Evolutionary conservation across 2,113 vertebrate species (phyloP).

Genomic region (Dasyurus viverrinus): DNA sequence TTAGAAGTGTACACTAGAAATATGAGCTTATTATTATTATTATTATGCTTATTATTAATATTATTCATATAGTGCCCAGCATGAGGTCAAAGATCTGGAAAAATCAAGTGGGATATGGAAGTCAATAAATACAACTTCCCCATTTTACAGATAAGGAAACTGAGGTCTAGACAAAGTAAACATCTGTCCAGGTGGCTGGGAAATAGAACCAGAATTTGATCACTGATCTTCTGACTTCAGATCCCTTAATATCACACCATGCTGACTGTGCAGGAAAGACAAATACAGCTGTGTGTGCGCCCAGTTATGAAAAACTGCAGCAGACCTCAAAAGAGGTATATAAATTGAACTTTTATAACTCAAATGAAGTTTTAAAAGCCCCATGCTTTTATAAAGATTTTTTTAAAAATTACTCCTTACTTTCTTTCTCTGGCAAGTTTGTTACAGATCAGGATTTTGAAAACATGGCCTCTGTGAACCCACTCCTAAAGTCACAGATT

Average conservation of each 20-base stretch:
- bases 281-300: neutral
- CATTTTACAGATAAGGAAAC: neutral
- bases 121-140: neutral
- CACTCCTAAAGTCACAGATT: neutral
- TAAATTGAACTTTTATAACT: neutral
- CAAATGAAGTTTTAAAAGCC: slow-evolving; percentile 2
- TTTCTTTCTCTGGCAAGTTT: neutral
- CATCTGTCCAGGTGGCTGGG: neutral
- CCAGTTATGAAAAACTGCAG: neutral
- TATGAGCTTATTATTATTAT: too few species aligned
- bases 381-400: neutral
- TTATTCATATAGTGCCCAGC: neutral
- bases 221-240: neutral
- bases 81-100: neutral
- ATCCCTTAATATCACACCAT: neutral
- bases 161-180: neutral
- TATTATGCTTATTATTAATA: too few species aligned
- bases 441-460: neutral
- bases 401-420: neutral
- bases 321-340: neutral
- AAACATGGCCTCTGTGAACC: neutral
- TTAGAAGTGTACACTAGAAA: neutral
- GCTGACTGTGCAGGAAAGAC: neutral
- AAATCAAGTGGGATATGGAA: neutral
- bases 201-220: neutral